Evolutionary conservation across 1,140 invertebrate genomes (phyloP).

Genomic region (Dysdera silvatica): DNA sequence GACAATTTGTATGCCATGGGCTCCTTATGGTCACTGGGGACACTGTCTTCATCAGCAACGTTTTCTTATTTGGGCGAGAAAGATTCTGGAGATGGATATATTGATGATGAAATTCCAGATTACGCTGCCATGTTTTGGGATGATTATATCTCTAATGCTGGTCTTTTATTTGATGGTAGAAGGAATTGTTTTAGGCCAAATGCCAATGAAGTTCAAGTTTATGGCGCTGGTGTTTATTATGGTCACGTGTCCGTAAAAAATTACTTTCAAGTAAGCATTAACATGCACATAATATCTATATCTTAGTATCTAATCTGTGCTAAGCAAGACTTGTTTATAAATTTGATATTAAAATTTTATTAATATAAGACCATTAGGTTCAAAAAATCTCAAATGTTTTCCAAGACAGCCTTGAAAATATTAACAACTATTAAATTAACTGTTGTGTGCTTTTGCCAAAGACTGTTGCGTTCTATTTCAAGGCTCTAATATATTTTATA

Average conservation of each 20-base stretch:
- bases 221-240: slow-evolving; percentile 34
- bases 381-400: background rate
- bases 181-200: background rate
- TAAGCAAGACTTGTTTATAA: background rate
- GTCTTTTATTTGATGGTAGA: background rate
- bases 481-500: too few relatives aligned
- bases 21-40: too few relatives aligned
- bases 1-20: too few relatives aligned
- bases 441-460: too few relatives aligned
- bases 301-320: background rate
- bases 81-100: slow-evolving; percentile 29
- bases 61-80: too few relatives aligned
- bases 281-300: background rate
- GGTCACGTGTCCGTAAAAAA: slow-evolving; percentile 38
- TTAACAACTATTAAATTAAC: background rate
- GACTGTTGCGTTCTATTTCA: too few relatives aligned
- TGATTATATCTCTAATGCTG: background rate
- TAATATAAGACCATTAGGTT: background rate
- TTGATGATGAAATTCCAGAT: slow-evolving; percentile 31
- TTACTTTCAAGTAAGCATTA: slow-evolving; percentile 37
- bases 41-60: too few relatives aligned
- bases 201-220: slow-evolving; percentile 25
- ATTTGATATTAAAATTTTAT: background rate
- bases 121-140: slow-evolving; percentile 11
- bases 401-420: background rate